phyloP scores from a whole-genome alignment of 2,113 vertebrate species.

The Myrmecobius fasciatus region DNA sequence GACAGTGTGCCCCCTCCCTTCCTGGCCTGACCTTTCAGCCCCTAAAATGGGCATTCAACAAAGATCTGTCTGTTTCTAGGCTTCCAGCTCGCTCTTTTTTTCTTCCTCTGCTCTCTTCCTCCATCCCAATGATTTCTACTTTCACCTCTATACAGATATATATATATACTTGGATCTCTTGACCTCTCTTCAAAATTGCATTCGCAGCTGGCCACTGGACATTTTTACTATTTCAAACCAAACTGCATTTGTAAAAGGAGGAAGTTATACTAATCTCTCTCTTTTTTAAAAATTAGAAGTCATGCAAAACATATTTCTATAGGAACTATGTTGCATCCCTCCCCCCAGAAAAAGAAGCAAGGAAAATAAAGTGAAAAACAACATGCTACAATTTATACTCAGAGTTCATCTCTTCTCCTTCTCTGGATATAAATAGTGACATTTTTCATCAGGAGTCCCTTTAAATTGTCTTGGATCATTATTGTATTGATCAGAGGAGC shows the following conservation, averaged over 20 bases:
- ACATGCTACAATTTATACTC: not conserved
- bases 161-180: not conserved
- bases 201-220: not conserved
- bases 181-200: not conserved
- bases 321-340: not conserved
- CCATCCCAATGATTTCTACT: not conserved
- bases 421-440: not conserved
- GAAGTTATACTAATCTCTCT: not conserved
- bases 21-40: not conserved
- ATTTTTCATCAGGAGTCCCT: not conserved
- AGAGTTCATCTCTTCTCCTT: not conserved
- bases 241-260: not conserved
- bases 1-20: not conserved
- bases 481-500: not conserved
- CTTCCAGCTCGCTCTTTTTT: not conserved
- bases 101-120: not conserved
- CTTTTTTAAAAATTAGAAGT: not conserved
- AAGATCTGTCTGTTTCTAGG: not conserved
- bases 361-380: not conserved
- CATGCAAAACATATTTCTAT: not conserved
- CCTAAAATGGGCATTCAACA: not conserved
- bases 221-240: not conserved
- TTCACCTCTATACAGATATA: not conserved
- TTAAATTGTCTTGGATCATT: not conserved
- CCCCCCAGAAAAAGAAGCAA: not conserved